These are phyloP conservation scores for Cordilura impudica DNA, from an alignment of 2,888 invertebrate genomes.

Conservation along the genomic window DNA sequence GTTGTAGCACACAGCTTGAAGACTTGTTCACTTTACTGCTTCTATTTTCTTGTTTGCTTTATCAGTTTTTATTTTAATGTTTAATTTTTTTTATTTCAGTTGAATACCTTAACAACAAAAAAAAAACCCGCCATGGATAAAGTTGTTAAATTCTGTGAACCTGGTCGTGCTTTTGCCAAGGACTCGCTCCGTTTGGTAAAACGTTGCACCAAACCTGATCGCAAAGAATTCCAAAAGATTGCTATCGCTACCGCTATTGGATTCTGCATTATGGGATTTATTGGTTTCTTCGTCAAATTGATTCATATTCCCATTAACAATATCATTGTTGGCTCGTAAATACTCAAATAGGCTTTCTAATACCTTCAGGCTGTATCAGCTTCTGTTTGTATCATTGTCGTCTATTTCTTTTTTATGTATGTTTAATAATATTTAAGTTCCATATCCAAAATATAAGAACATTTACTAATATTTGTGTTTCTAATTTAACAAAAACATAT, in stretches of 20 bases:
- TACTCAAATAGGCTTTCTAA: constrained; percentile 37
- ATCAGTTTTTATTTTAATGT: background rate
- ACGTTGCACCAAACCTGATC: constrained; percentile 99
- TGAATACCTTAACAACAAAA: constrained; percentile 16
- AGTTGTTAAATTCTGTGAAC: constrained; percentile 95
- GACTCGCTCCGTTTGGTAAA: constrained; percentile 98
- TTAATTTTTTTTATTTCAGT: constrained; percentile 49
- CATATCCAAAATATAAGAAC: constrained; percentile 42
- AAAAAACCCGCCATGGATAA: constrained; percentile 91
- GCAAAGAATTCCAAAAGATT: constrained; percentile 99
- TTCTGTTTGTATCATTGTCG: constrained; percentile 55
- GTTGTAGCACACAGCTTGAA: constrained; percentile 5
- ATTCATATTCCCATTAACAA: constrained; percentile 99
- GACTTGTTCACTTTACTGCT: constrained; percentile 4
- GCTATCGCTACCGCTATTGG: constrained; percentile 99
- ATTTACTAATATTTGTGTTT: constrained; percentile 35
- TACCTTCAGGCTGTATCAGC: constrained; percentile 58
- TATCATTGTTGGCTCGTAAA: constrained; percentile 92
- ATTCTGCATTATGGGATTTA: constrained; percentile 99
- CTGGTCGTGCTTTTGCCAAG: constrained; percentile 97
- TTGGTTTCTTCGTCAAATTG: constrained; percentile 99
- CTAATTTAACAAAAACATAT: constrained; percentile 12
- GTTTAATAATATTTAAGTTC: constrained; percentile 48
- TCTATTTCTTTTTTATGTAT: constrained; percentile 42
- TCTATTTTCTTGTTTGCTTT: background rate